Conservation (phyloP, 1,140 invertebrate genomes). For the Atta texana region DNA sequence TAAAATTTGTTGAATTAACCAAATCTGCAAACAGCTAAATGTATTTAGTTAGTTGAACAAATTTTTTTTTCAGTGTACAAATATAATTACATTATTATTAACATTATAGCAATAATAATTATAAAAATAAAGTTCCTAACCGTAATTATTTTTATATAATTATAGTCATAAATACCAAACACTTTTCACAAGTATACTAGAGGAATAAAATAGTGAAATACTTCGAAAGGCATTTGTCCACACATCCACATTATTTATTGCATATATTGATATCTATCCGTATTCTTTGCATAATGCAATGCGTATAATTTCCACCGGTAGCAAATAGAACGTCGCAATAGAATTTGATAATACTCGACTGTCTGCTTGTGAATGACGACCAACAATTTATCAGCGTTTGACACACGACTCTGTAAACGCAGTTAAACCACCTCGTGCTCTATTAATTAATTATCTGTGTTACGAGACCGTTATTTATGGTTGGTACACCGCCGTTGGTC, state of each 20-base stretch:
- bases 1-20: too few relatives aligned
- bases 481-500: not conserved
- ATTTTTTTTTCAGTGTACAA: too few relatives aligned
- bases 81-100: too few relatives aligned
- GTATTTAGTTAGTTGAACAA: too few relatives aligned
- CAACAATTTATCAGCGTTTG: conserved; percentile 16
- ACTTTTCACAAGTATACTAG: not conserved
- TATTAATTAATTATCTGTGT: conserved; percentile 39
- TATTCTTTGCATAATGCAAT: not conserved
- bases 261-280: not conserved
- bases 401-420: conserved; percentile 20
- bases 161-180: too few relatives aligned
- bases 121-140: too few relatives aligned
- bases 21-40: too few relatives aligned
- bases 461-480: conserved; percentile 29
- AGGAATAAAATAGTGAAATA: not conserved
- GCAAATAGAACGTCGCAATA: conserved; percentile 8
- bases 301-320: not conserved
- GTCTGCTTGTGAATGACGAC: not conserved
- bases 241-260: not conserved
- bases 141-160: too few relatives aligned
- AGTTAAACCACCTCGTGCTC: not conserved
- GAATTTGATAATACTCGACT: conserved; percentile 6
- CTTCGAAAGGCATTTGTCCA: too few relatives aligned
- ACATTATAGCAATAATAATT: too few relatives aligned